Evolutionary conservation across 2,888 invertebrate genomes (phyloP).

Genomic region (Oxycera nigricornis): DNA sequence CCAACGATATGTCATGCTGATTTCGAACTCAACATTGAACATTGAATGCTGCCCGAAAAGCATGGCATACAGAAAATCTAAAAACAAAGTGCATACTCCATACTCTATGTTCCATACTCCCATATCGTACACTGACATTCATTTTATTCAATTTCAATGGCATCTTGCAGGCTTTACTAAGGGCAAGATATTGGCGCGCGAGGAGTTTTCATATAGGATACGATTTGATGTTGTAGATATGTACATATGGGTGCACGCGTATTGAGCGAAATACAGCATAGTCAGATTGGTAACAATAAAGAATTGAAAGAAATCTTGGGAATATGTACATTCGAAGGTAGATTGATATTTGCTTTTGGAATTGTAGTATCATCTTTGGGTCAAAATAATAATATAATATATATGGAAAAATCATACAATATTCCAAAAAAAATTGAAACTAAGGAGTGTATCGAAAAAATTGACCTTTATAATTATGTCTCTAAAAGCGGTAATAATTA

Average conservation of each 20-base stretch:
- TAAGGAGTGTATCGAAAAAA: too few species aligned
- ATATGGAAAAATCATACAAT: too few species aligned
- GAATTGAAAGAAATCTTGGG: background rate
- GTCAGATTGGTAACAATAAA: slow-evolving; percentile 16
- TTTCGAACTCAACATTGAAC: slow-evolving; percentile 30
- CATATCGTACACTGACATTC: slow-evolving; percentile 31
- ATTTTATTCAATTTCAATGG: slow-evolving; percentile 37
- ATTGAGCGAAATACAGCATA: background rate
- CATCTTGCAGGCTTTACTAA: slow-evolving; percentile 12
- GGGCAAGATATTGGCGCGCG: background rate
- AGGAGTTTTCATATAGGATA: slow-evolving; percentile 1
- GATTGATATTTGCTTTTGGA: background rate
- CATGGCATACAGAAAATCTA: slow-evolving; percentile 18
- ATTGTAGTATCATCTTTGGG: too few species aligned
- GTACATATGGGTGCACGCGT: background rate
- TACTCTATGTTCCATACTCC: background rate
- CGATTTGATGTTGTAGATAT: background rate
- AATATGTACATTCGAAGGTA: background rate
- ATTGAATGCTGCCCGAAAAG: background rate
- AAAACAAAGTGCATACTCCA: slow-evolving; percentile 29
- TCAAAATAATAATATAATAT: too few species aligned
- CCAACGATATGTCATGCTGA: slow-evolving; percentile 34
- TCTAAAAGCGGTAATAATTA: too few species aligned
- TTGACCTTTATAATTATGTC: too few species aligned
- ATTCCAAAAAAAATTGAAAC: too few species aligned